phyloP scores from a whole-genome alignment of 2,113 vertebrate genomes.

The Puffinus mauretanicus region DNA sequence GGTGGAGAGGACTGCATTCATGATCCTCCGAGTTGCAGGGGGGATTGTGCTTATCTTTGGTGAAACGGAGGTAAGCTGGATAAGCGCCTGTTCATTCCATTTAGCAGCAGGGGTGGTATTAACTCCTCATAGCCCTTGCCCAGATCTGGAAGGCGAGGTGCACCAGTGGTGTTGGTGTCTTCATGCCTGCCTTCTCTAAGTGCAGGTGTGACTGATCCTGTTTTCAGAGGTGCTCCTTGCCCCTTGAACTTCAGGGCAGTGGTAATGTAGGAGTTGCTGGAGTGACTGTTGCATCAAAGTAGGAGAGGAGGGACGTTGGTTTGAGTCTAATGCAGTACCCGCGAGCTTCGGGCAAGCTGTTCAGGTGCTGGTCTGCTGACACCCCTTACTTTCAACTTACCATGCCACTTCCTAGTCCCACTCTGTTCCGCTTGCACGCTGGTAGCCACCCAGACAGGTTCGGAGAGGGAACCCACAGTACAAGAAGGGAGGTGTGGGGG shows the following conservation, averaged over 20 bases:
- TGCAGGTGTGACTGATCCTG: neutral
- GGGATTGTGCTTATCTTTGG: neutral
- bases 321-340: neutral
- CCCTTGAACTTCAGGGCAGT: neutral
- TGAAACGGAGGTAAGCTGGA: constrained; percentile 20
- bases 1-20: neutral
- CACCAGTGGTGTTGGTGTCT: neutral
- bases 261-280: neutral
- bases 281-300: neutral
- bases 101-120: constrained; percentile 1
- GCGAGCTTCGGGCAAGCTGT: neutral
- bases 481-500: neutral
- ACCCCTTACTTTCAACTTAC: neutral
- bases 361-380: neutral
- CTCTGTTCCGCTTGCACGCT: neutral
- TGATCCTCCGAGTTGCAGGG: neutral
- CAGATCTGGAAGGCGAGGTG: neutral
- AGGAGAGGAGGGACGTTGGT: neutral
- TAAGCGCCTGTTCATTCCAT: neutral
- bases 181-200: neutral
- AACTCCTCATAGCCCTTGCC: neutral
- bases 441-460: neutral
- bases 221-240: neutral
- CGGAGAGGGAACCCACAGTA: neutral
- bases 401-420: neutral